Evolutionary conservation across 2,797 vertebrate genomes (phyloP), one percentile per base, ranked within the genome.

Genomic region (Clarias pachynema): DNA sequence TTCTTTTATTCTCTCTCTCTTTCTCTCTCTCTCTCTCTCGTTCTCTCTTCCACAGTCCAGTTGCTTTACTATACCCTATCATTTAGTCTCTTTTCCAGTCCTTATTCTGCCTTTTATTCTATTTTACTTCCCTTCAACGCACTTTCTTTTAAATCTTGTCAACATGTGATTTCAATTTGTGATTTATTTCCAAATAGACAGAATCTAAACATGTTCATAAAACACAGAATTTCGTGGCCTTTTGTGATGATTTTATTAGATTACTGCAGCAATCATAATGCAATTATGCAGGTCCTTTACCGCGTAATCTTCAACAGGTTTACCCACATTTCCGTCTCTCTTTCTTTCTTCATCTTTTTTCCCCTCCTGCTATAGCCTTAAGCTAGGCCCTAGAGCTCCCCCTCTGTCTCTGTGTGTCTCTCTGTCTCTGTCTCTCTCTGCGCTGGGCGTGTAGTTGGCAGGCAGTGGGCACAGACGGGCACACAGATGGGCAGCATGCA

Each of bases 401-500:
- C 14, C 26, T 65, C 84, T 44, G n/a, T 79, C 60, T 84, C 59
- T 65, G 65, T 86, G 18, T 60, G 62, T 84, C 81, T 81, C 78
- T 84, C 72, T 59, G 53, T 84, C 80, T 85, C 77, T 5, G 31
- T 63, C 62, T 84, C 68, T 81, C 87, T 87, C 53, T 83, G 72
- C 60, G 44, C 82, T 84, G 89, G 86, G 89, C 78, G 88, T 89
- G 84, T 87, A 75, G 89, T 93, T 96, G 95, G 95, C 95, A 96
- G 92, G 37, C 92, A 86, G 89, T 88, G 92, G 94, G 94, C 95
- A 95, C 95, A 96, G 95, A 95, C 95, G 94, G 95, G 92, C 92
- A 93, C 94, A 93, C 95, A 96, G 95, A 96, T 96, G 95, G 95
- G 94, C 94, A 94, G 91, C 92, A 94, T 94, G 94, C 95, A 93